Conservation (phyloP, 1,140 invertebrate species). For the Palaemon carinicauda region DNA sequence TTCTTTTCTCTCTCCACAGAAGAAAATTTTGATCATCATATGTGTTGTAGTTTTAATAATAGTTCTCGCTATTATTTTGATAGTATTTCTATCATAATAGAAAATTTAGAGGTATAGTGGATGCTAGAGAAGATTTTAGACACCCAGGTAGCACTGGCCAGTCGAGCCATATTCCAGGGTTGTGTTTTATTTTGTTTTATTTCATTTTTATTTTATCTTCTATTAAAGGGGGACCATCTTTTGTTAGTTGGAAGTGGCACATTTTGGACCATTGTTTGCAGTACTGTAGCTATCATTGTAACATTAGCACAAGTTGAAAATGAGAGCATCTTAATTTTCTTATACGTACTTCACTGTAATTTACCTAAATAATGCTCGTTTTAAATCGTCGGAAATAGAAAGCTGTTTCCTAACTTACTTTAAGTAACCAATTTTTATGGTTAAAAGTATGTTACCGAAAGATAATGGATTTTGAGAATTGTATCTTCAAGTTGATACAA, state of each 20-base stretch:
- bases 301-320: no score
- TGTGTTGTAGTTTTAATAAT: constrained; percentile 48
- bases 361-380: no score
- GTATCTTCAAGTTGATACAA: no score
- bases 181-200: background rate
- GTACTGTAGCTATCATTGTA: background rate
- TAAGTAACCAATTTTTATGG: no score
- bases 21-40: constrained; percentile 57
- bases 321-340: no score
- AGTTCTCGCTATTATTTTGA: constrained; percentile 40
- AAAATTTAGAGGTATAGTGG: constrained; percentile 3
- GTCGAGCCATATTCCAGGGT: background rate
- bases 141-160: constrained; percentile 5
- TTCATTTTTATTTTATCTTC: background rate
- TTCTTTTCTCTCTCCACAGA: constrained; percentile 54
- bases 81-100: constrained; percentile 16
- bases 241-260: background rate
- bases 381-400: no score
- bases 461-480: no score
- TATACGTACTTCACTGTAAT: no score
- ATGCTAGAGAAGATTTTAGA: background rate
- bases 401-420: no score
- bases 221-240: background rate
- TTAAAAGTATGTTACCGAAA: no score
- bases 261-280: constrained; percentile 4